phyloP scores from a whole-genome alignment of 2,113 vertebrate species.

The Oceanites oceanicus region DNA sequence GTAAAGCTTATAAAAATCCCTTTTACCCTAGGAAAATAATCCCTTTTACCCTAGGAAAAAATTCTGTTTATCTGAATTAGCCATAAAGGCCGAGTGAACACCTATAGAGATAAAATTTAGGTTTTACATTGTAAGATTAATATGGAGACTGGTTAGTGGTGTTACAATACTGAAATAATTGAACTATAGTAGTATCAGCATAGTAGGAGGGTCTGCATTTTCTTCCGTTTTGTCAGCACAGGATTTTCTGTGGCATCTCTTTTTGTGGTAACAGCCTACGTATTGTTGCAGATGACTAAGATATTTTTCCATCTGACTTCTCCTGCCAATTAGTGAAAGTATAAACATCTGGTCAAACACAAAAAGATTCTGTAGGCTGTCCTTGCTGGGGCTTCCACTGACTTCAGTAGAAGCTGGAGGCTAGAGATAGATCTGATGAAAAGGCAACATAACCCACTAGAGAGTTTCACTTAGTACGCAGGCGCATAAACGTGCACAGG shows the following conservation, averaged over 20 bases:
- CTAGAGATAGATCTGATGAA: background rate
- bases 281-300: background rate
- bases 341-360: background rate
- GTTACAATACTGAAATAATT: background rate
- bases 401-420: background rate
- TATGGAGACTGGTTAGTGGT: background rate
- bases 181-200: background rate
- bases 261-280: background rate
- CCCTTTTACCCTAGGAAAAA: background rate
- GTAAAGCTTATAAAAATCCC: constrained; percentile 3
- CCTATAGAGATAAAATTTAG: background rate
- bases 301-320: constrained; percentile 2
- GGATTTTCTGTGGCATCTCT: background rate
- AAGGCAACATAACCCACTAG: background rate
- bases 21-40: background rate
- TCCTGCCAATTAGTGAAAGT: background rate
- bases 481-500: rapidly evolving
- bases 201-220: background rate
- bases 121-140: background rate
- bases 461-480: background rate
- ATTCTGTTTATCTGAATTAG: background rate
- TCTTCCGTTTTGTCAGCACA: background rate
- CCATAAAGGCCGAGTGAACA: background rate
- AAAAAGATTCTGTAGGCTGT: background rate
- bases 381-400: background rate